phyloP scores from a whole-genome alignment of 2,888 invertebrate genomes.

The Abscondita cerata region DNA sequence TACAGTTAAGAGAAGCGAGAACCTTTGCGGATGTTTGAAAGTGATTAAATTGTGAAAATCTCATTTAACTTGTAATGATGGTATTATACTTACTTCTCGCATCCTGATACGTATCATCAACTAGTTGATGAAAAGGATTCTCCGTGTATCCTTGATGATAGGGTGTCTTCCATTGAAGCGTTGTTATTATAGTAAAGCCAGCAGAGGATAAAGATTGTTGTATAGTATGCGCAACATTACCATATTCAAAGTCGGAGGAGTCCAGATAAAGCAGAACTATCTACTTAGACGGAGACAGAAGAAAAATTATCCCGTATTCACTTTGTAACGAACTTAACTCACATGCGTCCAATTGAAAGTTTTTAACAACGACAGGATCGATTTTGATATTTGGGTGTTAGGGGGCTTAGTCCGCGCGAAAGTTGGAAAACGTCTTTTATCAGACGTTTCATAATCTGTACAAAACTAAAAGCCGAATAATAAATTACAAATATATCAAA shows the following conservation, averaged over 20 bases:
- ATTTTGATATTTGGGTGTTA: constrained; percentile 92
- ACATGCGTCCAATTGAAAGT: constrained; percentile 92
- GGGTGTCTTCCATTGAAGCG: constrained; percentile 70
- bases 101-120: constrained; percentile 81
- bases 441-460: constrained; percentile 86
- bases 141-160: constrained; percentile 83
- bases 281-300: too few relatives aligned
- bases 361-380: constrained; percentile 83
- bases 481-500: constrained; percentile 45
- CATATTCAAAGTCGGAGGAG: constrained; percentile 73
- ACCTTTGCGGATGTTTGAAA: neutral
- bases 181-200: constrained; percentile 73
- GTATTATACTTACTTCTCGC: constrained; percentile 89
- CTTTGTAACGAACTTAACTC: too few relatives aligned
- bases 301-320: too few relatives aligned
- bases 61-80: too few relatives aligned
- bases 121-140: constrained; percentile 86
- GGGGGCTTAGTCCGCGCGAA: constrained; percentile 92
- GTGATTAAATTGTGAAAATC: neutral
- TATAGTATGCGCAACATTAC: constrained; percentile 80
- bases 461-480: constrained; percentile 73
- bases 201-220: constrained; percentile 73
- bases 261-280: constrained; percentile 85
- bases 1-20: too few relatives aligned
- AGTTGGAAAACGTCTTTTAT: constrained; percentile 87